Evolutionary conservation across 2,888 invertebrate species (phyloP).

Genomic region (Drosophila paranaensis): DNA sequence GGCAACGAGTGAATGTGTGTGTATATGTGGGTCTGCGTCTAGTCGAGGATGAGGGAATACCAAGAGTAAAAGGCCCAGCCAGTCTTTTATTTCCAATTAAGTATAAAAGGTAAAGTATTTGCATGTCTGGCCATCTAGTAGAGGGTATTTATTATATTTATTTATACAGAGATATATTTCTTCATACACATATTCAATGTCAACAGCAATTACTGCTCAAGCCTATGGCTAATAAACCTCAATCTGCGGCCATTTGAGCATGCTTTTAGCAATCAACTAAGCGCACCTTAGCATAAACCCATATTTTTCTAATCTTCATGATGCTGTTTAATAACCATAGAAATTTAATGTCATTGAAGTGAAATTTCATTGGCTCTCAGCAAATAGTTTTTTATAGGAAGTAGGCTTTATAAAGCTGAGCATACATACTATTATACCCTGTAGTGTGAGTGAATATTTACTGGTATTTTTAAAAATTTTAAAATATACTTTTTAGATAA

Average conservation of each 20-base stretch:
- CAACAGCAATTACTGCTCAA: slow-evolving; percentile 19
- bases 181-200: neutral
- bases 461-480: too few relatives aligned
- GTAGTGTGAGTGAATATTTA: too few relatives aligned
- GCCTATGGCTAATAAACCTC: slow-evolving; percentile 41
- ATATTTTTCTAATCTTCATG: slow-evolving; percentile 57
- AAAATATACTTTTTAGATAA: too few relatives aligned
- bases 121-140: neutral
- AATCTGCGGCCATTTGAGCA: slow-evolving; percentile 19
- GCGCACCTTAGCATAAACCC: slow-evolving; percentile 40
- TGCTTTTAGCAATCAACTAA: slow-evolving; percentile 21
- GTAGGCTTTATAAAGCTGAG: neutral
- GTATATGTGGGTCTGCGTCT: neutral
- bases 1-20: neutral
- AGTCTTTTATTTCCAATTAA: slow-evolving; percentile 5
- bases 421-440: too few relatives aligned
- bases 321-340: slow-evolving; percentile 34
- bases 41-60: neutral
- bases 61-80: slow-evolving; percentile 1
- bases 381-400: neutral
- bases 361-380: slow-evolving; percentile 16
- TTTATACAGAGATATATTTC: neutral
- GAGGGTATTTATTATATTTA: neutral
- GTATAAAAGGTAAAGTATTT: neutral
- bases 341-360: slow-evolving; percentile 19